Conservation (phyloP, 2,888 invertebrate genomes). For the Vandiemenella viatica region DNA sequence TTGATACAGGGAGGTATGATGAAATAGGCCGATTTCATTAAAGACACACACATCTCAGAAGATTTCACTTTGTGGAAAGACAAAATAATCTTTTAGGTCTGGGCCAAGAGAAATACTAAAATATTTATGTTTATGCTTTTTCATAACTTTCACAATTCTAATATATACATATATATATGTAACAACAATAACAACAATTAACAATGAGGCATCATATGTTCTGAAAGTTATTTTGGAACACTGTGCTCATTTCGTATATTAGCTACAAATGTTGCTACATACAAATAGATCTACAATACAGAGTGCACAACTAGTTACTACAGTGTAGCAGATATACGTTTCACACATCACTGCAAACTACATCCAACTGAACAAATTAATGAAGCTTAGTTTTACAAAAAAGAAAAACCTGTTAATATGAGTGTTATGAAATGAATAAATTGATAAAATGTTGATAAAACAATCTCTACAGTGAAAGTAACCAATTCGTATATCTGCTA, state of each 20-base stretch:
- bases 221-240: neutral
- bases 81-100: conserved; percentile 2
- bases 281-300: too few species aligned
- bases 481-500: too few species aligned
- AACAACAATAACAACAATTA: conserved; percentile 9
- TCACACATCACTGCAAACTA: too few species aligned
- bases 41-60: conserved; percentile 12
- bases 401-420: too few species aligned
- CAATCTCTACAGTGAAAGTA: too few species aligned
- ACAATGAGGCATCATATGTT: neutral
- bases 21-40: conserved; percentile 15
- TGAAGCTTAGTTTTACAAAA: too few species aligned
- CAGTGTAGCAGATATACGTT: too few species aligned
- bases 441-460: too few species aligned
- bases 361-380: too few species aligned
- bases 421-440: too few species aligned
- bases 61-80: neutral
- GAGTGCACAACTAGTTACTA: too few species aligned
- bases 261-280: too few species aligned
- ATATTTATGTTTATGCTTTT: conserved; percentile 3
- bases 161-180: conserved; percentile 3
- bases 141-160: neutral
- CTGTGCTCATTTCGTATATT: neutral
- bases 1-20: neutral
- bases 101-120: conserved; percentile 3